Conservation (phyloP, 2,113 vertebrate genomes). For the Chamaetylas fuelleborni region DNA sequence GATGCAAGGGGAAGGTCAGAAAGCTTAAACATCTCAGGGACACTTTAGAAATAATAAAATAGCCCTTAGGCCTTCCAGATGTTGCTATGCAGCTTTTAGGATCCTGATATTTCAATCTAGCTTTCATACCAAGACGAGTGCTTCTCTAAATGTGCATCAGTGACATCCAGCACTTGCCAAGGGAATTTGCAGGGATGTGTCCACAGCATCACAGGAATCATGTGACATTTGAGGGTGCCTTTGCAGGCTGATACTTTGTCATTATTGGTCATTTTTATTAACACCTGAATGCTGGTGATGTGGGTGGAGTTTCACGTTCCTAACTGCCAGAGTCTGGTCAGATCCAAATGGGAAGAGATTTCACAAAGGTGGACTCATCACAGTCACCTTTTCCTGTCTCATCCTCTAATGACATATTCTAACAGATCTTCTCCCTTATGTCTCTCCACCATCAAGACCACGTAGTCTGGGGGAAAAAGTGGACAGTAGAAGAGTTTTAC, state of each 20-base stretch:
- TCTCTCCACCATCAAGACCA: not conserved
- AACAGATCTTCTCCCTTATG: not conserved
- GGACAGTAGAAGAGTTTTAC: not conserved
- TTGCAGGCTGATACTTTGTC: not conserved
- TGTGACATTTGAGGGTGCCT: not conserved
- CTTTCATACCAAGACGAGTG: accelerated
- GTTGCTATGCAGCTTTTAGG: not conserved
- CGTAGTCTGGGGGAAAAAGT: accelerated
- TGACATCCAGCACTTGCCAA: not conserved
- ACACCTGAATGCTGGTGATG: not conserved
- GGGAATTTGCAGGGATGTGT: not conserved
- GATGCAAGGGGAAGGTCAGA: constrained; percentile 18
- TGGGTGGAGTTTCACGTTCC: not conserved
- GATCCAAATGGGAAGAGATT: not conserved
- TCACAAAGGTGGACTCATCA: not conserved
- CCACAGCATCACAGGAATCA: not conserved
- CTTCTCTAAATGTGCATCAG: not conserved
- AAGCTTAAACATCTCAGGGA: not conserved
- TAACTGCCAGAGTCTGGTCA: accelerated
- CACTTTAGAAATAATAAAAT: not conserved
- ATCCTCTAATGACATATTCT: not conserved
- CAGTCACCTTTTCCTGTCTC: not conserved
- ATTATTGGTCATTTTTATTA: not conserved
- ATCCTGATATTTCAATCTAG: not conserved
- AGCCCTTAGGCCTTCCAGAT: not conserved